Conservation (phyloP, 1,140 invertebrate genomes). For the Ylistrum balloti region DNA sequence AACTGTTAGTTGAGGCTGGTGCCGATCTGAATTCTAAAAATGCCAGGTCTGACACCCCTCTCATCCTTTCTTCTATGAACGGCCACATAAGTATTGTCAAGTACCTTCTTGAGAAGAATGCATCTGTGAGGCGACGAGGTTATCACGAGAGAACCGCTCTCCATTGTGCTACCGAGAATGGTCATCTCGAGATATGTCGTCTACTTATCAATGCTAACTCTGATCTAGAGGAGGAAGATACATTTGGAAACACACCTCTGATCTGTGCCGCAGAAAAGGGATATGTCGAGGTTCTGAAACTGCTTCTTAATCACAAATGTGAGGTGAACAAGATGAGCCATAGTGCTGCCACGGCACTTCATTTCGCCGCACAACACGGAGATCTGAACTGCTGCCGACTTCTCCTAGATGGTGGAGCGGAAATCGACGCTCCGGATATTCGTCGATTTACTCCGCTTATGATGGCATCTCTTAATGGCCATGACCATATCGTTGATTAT, state of each 20-base stretch:
- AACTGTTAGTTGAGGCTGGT: slow-evolving; percentile 82
- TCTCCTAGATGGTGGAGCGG: slow-evolving; percentile 74
- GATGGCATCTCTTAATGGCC: slow-evolving; percentile 79
- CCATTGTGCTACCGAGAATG: slow-evolving; percentile 77
- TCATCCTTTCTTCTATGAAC: slow-evolving; percentile 92
- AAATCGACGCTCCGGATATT: slow-evolving; percentile 79
- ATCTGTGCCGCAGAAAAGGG: slow-evolving; percentile 94
- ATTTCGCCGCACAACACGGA: slow-evolving; percentile 81
- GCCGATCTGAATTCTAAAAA: slow-evolving; percentile 76
- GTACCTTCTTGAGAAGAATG: slow-evolving; percentile 93
- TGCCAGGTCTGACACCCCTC: slow-evolving; percentile 87
- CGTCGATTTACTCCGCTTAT: slow-evolving; percentile 80
- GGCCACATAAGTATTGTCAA: slow-evolving; percentile 92
- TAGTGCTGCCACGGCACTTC: slow-evolving; percentile 80
- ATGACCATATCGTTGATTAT: slow-evolving; percentile 72
- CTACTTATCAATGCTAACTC: slow-evolving; percentile 83
- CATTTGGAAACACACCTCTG: slow-evolving; percentile 89
- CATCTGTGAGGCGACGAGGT: slow-evolving; percentile 87
- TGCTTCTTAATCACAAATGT: slow-evolving; percentile 89
- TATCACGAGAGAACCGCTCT: slow-evolving; percentile 78
- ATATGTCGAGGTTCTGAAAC: slow-evolving; percentile 90
- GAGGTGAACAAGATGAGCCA: slow-evolving; percentile 80
- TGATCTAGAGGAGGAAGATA: slow-evolving; percentile 77
- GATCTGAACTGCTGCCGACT: slow-evolving; percentile 71
- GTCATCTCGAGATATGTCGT: slow-evolving; percentile 81